These are phyloP conservation scores for Glaucopsyche alexis DNA, from an alignment of 2,888 invertebrate species.

Conservation along the genomic window DNA sequence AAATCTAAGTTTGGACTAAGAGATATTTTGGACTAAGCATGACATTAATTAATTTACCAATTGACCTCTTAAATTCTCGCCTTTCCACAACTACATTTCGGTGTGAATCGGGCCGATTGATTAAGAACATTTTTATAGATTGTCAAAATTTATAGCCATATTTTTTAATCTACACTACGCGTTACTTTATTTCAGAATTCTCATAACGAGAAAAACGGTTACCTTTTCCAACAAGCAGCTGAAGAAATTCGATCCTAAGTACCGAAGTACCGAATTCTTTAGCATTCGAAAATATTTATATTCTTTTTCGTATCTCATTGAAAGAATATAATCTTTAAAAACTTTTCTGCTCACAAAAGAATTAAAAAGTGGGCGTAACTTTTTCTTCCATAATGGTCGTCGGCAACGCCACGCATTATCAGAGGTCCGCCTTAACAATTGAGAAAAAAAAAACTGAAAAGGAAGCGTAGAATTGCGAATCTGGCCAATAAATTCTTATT, in stretches of 20 bases:
- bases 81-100: no score
- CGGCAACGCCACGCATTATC: slow-evolving; percentile 55
- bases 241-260: slow-evolving; percentile 25
- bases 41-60: no score
- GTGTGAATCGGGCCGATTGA: no score
- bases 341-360: slow-evolving; percentile 66
- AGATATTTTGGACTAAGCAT: no score
- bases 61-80: no score
- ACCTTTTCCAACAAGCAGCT: neutral
- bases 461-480: slow-evolving; percentile 74
- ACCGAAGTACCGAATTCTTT: slow-evolving; percentile 21
- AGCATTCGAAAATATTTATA: slow-evolving; percentile 21
- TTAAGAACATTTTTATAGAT: no score
- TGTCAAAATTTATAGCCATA: no score
- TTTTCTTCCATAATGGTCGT: slow-evolving; percentile 61
- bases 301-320: slow-evolving; percentile 24
- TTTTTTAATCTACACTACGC: no score
- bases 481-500: slow-evolving; percentile 77
- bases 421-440: slow-evolving; percentile 61
- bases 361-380: slow-evolving; percentile 77
- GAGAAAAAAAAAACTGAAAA: slow-evolving; percentile 51
- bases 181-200: neutral
- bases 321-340: slow-evolving; percentile 74
- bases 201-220: neutral
- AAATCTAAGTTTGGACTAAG: no score